phyloP scores from a whole-genome alignment of 2,888 invertebrate species.

The Tenodera sinensis region DNA sequence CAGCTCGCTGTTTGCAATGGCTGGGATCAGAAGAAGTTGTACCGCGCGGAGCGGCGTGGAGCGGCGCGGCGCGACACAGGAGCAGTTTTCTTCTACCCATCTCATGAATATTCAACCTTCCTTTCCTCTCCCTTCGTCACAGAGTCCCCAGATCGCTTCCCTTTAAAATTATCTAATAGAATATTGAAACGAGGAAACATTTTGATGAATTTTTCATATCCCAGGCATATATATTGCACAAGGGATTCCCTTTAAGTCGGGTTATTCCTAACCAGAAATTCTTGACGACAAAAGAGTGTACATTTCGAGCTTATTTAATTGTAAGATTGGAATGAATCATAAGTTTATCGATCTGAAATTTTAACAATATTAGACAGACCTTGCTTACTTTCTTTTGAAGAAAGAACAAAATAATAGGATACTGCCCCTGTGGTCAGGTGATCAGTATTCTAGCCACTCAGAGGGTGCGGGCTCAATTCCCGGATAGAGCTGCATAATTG shows the following conservation, averaged over 20 bases:
- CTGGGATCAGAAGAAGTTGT: background rate
- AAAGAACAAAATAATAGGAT: background rate
- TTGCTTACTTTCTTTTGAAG: background rate
- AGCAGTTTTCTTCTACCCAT: background rate
- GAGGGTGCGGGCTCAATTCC: too few species aligned
- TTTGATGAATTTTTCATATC: conserved; percentile 27
- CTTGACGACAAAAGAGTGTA: background rate
- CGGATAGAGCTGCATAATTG: too few species aligned
- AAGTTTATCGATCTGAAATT: background rate
- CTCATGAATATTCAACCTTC: conserved; percentile 23
- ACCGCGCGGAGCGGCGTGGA: too few species aligned
- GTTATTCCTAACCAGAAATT: background rate
- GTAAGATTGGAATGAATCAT: background rate
- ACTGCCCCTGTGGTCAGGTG: too few species aligned
- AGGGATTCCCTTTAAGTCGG: background rate
- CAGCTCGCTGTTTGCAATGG: background rate
- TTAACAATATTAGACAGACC: background rate
- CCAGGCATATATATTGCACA: conserved; percentile 7
- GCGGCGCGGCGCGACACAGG: too few species aligned
- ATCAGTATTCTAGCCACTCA: too few species aligned
- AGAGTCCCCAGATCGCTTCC: conserved; percentile 24
- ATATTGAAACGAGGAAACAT: conserved; percentile 27
- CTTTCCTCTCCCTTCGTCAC: background rate
- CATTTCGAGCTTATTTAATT: background rate
- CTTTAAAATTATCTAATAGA: conserved; percentile 32